Evolutionary conservation across 2,888 invertebrate genomes (phyloP).

Genomic region (Lucinisca nassula): DNA sequence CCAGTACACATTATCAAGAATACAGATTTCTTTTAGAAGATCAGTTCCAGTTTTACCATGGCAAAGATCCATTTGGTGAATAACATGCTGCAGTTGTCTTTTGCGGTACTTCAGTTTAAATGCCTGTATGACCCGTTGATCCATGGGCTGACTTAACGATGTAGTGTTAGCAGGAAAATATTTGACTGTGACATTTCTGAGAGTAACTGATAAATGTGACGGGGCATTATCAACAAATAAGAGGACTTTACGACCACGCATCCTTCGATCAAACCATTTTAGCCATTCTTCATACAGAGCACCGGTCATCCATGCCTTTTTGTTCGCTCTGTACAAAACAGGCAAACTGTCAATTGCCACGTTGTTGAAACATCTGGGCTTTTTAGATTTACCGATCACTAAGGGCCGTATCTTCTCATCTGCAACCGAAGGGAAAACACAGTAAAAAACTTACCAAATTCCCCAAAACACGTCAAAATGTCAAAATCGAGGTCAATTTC

Average conservation of each 20-base stretch:
- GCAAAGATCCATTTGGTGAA: not conserved
- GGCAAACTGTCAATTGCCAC: not conserved
- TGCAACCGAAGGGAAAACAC: not conserved
- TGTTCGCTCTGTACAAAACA: not conserved
- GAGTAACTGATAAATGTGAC: not conserved
- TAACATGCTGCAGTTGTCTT: not conserved
- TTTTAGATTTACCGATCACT: not conserved
- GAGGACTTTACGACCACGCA: constrained; percentile 6
- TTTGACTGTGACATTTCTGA: not conserved
- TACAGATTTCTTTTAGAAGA: not conserved
- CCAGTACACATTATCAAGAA: too few species aligned
- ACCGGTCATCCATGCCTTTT: constrained; percentile 3
- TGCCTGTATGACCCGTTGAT: not conserved
- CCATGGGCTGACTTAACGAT: constrained; percentile 1
- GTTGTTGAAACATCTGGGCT: not conserved
- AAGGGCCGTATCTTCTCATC: constrained; percentile 28
- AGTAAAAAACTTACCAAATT: not conserved
- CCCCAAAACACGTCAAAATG: not conserved
- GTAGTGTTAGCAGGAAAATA: constrained; percentile 6
- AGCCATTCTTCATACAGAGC: constrained; percentile 11
- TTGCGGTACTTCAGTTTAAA: constrained; percentile 7
- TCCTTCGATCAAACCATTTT: constrained; percentile 12
- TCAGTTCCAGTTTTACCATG: not conserved
- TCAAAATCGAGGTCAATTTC: not conserved
- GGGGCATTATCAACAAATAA: constrained; percentile 27